Evolutionary conservation across 2,888 invertebrate genomes (phyloP), one percentile per base, ranked within the genome.

Genomic region (Trissoscelio sp.): DNA sequence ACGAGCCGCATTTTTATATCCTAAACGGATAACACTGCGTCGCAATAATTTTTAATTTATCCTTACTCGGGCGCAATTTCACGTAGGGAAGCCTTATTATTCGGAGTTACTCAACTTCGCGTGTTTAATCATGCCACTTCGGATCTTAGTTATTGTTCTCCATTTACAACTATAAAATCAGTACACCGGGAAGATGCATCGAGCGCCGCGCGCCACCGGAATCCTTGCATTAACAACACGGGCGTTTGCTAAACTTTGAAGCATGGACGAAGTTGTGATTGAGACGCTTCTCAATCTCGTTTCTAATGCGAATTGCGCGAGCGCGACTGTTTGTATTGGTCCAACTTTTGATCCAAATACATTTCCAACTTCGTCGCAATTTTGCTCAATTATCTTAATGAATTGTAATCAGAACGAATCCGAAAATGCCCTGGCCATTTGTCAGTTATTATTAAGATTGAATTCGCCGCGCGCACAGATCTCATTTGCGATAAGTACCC

Each of bases 191-290:
- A 69, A 64, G 73, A 79, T 73, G 55, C 79, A 73, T 79, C 73
- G 72, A 46, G 67, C 46, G 14, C 24, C 18, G 42, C 53, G 53
- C 42, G 44, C 12, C 24, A 11, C 48, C 73, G 80, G 70, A 72
- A 74, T 88, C 85, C 85, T 85, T 85, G 86, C 88, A 88, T 88
- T 88, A 88, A 88, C 88, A 87, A 88, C 84, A 82, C 86, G 75
- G 84, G 78, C 84, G 86, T 85, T 86, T 86, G 87, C 86, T 83
- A 88, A 88, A 88, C 87, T 88, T 88, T 83, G 86, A 86, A 86
- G 84, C 86, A 86, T 86, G 86, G 87, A 87, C 86, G 86, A 86
- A 84, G 85, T 85, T 85, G 87, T 84, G 88, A 88, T 87, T 84
- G 87, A 88, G 87, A 86, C 85, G 87, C 83, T 85, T 86, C 87